A percentile compares a stretch with the other conserved stretches of the same genome.
phyloP scores from a whole-genome alignment of 2,113 vertebrate genomes.

The Neolamprologus brichardi region DNA sequence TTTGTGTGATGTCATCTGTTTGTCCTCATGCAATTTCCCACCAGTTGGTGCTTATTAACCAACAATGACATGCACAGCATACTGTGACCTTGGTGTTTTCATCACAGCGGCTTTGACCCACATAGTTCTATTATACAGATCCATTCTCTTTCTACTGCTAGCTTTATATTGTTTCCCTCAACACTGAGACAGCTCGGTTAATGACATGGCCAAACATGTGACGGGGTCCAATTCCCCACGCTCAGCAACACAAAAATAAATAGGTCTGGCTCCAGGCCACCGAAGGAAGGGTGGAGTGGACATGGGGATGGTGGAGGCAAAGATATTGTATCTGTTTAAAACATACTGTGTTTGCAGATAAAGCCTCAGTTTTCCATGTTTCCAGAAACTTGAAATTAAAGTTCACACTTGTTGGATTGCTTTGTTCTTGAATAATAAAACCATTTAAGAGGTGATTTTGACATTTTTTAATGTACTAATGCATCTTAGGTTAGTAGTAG shows the following conservation, averaged over 20 bases:
- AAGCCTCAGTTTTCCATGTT: not conserved
- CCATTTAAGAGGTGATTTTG: not conserved
- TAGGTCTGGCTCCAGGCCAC: slow-evolving; percentile 7
- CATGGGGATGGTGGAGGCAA: not conserved
- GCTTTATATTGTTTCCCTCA: not conserved
- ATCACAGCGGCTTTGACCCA: slow-evolving; percentile 22
- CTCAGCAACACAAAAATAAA: slow-evolving; percentile 73
- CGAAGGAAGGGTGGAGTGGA: slow-evolving; percentile 14
- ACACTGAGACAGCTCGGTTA: not conserved
- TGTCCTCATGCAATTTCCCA: not conserved
- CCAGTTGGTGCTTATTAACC: not conserved
- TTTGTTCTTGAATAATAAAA: not conserved
- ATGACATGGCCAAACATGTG: slow-evolving; percentile 15
- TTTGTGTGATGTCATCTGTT: not conserved
- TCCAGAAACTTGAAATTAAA: not conserved
- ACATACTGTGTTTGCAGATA: slow-evolving; percentile 13
- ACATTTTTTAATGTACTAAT: not conserved
- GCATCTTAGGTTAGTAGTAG: not conserved
- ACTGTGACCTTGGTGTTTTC: not conserved
- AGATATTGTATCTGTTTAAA: slow-evolving; percentile 53
- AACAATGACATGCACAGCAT: not conserved
- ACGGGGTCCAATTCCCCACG: slow-evolving; percentile 59
- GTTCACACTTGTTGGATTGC: not conserved
- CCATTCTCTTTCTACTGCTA: not conserved
- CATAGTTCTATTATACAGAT: not conserved